Evolutionary conservation across 2,888 invertebrate species (phyloP).

Genomic region (Mycogona germanica): DNA sequence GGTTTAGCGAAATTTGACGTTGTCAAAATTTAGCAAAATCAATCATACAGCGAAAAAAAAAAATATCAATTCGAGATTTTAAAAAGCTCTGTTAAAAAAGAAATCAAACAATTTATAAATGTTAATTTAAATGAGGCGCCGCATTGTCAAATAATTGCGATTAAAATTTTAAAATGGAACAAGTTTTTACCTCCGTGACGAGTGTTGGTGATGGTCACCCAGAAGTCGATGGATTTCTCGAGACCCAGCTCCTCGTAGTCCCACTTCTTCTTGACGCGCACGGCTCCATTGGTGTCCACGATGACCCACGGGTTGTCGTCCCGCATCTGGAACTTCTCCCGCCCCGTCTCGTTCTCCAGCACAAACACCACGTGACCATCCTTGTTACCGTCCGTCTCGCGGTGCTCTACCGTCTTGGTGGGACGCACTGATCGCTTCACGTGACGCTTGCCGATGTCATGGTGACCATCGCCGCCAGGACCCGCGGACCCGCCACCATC

Average conservation of each 20-base stretch:
- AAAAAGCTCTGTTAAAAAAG: too few relatives aligned
- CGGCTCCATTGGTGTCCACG: constrained; percentile 80
- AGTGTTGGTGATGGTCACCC: constrained; percentile 85
- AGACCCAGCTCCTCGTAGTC: constrained; percentile 89
- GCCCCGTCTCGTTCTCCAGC: constrained; percentile 79
- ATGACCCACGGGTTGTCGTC: constrained; percentile 92
- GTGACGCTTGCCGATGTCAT: constrained; percentile 57
- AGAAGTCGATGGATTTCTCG: constrained; percentile 90
- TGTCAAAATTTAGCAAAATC: too few relatives aligned
- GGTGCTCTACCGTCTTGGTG: constrained; percentile 85
- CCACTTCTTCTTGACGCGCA: constrained; percentile 92
- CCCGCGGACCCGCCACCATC: constrained; percentile 36
- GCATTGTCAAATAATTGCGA: too few relatives aligned
- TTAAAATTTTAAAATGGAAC: too few relatives aligned
- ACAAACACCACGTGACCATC: constrained; percentile 81
- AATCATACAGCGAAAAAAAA: too few relatives aligned
- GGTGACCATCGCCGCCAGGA: constrained; percentile 26
- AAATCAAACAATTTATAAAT: too few relatives aligned
- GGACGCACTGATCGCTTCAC: constrained; percentile 84
- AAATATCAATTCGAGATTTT: too few relatives aligned
- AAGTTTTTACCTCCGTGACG: constrained; percentile 76
- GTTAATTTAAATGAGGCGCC: too few relatives aligned
- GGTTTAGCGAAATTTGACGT: too few relatives aligned
- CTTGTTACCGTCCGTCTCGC: constrained; percentile 77
- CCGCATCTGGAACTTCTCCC: constrained; percentile 83